Percentiles rank a stretch among this genome's conserved stretches.
Evolutionary conservation across 2,113 vertebrate genomes (phyloP).

Genomic region (Toxotes chatareus): DNA sequence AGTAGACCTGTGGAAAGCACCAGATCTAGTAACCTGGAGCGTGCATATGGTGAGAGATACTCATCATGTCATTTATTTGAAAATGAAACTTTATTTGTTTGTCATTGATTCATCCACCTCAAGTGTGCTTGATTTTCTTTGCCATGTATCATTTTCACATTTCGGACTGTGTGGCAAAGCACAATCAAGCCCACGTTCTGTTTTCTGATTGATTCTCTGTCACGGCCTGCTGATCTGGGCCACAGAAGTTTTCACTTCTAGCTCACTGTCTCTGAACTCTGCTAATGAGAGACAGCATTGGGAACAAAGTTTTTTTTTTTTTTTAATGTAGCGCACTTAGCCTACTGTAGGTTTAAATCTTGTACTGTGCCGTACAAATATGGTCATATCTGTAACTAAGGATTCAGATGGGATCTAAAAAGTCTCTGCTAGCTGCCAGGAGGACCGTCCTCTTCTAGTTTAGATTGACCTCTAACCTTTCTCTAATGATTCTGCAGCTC

Average conservation of each 20-base stretch:
- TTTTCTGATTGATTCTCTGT: constrained; percentile 18
- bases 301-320: constrained; percentile 59
- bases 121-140: constrained; percentile 48
- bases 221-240: constrained; percentile 54
- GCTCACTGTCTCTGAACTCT: constrained; percentile 39
- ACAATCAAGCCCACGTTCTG: constrained; percentile 29
- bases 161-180: constrained; percentile 42
- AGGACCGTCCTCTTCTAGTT: constrained; percentile 31
- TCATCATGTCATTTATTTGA: not conserved
- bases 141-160: constrained; percentile 24
- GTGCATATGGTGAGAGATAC: not conserved
- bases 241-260: constrained; percentile 33
- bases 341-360: constrained; percentile 13
- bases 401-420: constrained; percentile 9
- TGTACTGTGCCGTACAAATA: constrained; percentile 49
- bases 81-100: not conserved
- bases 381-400: constrained; percentile 16
- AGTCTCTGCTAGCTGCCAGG: constrained; percentile 6
- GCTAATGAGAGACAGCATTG: constrained; percentile 40
- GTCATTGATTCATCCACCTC: constrained; percentile 7
- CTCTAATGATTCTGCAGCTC: not conserved
- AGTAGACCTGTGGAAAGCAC: constrained; percentile 50
- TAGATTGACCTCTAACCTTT: not conserved
- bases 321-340: constrained; percentile 35
- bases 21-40: constrained; percentile 31